Base-by-base conservation (phyloP, 2,113 vertebrate species). In the Melanocharis versteri region DNA sequence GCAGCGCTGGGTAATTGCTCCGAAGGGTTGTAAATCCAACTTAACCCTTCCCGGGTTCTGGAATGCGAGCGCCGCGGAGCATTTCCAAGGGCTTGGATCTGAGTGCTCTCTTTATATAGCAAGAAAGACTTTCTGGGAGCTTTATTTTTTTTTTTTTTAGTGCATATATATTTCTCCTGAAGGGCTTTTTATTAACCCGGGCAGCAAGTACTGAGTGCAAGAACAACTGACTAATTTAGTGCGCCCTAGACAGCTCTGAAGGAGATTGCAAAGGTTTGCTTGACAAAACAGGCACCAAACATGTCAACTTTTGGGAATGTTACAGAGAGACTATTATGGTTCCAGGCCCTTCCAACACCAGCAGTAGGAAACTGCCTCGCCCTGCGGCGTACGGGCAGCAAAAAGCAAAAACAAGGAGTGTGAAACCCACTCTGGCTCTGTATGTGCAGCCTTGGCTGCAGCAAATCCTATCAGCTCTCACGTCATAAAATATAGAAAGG, bases 251-350 rank as follows among this genome's bases (percentile, higher is more conserved):
- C 91, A 92, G 30, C 85, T 83, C 91, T 53, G 72, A 51, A 78
- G 57, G 83, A 93, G 92, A 79, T 89, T 82, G 90, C 96, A 83
- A 56, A 71, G 87, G 56, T 94, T 94, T 91, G 18, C 87, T 80
- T 94, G 95, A 96, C 82, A 83, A 95, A 97, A 94, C 94, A 94
- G 87, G 81, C 96, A 95, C 84, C 91, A 92, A 95, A 89, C 92
- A 56, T 96, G 88, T 78, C 95, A 96, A 73, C 58, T 42, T 94
- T 90, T 14, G 87, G 89, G 91, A 93, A 70, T 53, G 87, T 69
- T 89, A 93, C 92, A 94, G 94, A 91, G 84, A 91, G 10, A 18
- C 75, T 66, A 35, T 91, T 90, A 80, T 81, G 75, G 58, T 80
- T 83, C 85, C 73, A 91, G 83, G 73, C 83, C 78, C 77, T 94